phyloP scores from a whole-genome alignment of 2,888 invertebrate genomes.

The Trissolcus japonicus region DNA sequence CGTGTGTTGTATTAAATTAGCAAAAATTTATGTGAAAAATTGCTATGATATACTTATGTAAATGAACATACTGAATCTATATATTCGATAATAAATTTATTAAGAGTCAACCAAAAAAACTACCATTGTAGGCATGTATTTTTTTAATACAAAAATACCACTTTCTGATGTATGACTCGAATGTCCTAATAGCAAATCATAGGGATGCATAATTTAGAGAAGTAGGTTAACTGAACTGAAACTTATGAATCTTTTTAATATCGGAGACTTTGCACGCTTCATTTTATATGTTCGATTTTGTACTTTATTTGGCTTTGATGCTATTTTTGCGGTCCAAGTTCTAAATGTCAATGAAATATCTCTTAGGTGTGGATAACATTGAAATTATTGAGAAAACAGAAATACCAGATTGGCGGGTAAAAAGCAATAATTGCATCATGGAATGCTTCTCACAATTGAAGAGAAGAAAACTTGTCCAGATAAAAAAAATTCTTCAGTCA shows the following conservation, averaged over 20 bases:
- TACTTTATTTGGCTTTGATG: too few relatives aligned
- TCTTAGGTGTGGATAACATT: too few relatives aligned
- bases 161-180: constrained; percentile 23
- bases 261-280: background rate
- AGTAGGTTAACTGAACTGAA: constrained; percentile 34
- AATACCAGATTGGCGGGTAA: too few relatives aligned
- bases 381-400: too few relatives aligned
- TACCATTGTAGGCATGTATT: constrained; percentile 36
- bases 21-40: constrained; percentile 13
- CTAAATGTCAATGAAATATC: too few relatives aligned
- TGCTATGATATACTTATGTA: constrained; percentile 38
- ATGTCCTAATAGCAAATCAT: constrained; percentile 42
- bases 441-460: too few relatives aligned
- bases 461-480: too few relatives aligned
- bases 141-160: constrained; percentile 37
- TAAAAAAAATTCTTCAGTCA: too few relatives aligned
- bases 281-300: background rate
- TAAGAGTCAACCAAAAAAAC: constrained; percentile 31
- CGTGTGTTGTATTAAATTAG: constrained; percentile 34
- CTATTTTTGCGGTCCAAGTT: too few relatives aligned
- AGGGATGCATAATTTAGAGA: constrained; percentile 10
- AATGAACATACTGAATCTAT: constrained; percentile 46
- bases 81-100: constrained; percentile 52
- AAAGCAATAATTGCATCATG: too few relatives aligned
- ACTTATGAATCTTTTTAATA: constrained; percentile 16